phyloP scores from a whole-genome alignment of 2,888 invertebrate genomes.

The Clanis bilineata region DNA sequence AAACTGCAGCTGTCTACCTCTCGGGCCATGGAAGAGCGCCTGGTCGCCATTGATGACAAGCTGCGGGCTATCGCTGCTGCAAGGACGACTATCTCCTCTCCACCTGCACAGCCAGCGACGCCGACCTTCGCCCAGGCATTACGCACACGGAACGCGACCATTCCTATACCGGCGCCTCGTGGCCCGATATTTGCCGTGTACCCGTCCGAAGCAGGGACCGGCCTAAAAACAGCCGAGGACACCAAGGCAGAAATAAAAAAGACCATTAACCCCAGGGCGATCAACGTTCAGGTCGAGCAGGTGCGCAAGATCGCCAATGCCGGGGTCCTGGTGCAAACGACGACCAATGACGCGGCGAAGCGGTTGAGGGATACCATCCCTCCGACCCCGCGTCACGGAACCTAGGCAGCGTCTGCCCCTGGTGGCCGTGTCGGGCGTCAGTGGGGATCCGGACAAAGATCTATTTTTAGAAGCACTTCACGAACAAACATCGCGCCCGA shows the following conservation, averaged over 20 bases:
- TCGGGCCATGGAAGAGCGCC: no score
- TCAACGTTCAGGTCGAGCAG: neutral
- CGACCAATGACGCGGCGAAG: neutral
- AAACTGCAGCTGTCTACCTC: no score
- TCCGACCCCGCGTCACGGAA: neutral
- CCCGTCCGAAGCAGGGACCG: neutral
- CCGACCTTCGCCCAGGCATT: no score
- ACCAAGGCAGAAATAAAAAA: slow-evolving; percentile 11
- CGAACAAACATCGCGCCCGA: slow-evolving; percentile 22
- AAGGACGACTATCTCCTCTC: no score
- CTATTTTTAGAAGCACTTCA: neutral
- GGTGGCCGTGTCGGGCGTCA: neutral
- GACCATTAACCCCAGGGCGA: neutral
- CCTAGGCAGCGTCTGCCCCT: no score
- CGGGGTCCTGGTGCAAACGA: slow-evolving; percentile 22
- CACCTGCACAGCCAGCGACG: no score
- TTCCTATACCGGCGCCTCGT: neutral
- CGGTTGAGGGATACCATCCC: slow-evolving; percentile 21
- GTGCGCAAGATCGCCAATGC: slow-evolving; percentile 22
- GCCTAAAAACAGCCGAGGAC: slow-evolving; percentile 4
- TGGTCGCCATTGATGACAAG: no score
- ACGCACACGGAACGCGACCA: no score
- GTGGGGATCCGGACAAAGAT: rapidly evolving
- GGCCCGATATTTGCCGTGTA: slow-evolving; percentile 23
- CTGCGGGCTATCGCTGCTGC: no score